Base-by-base conservation (phyloP, 92 coral and sea anemone genomes). In the Ricordea florida region DNA sequence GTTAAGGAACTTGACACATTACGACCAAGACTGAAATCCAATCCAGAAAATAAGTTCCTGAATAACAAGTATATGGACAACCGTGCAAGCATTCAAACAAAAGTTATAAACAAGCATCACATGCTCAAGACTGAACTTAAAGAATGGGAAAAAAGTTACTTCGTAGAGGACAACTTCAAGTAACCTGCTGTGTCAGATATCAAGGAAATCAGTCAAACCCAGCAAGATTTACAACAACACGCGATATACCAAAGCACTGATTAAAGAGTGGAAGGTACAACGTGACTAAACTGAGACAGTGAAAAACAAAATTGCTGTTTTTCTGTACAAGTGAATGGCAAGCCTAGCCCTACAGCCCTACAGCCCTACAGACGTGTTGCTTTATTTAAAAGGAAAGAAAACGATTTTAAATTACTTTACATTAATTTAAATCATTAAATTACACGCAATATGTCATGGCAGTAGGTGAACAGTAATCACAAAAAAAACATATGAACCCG, bases 121-220 rank as follows among this genome's bases (percentile, higher is more conserved):
- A 66, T 40, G 28, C 42, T 59, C 0, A 68, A 70, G 26, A 41
- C 37, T 20, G 64, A 59, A 36, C 70, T 79, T 14, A 60, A 34
- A 18, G 69, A 66, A 59, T 78, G 93, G 93, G 93, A 84, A 27
- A 78, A 83, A 60, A 46, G 78, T 31, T 88, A 71, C 74, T 66
- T 83, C 20, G 13, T 83, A 1, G 21, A 72, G 5, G 41, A 88
- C 28, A 78, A 78, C 55, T 60, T 80, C 20, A 50, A 26, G 37
- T 34, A 61, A 65, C 86, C 93, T 13, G 50, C 89, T 29, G 51
- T 41, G 17, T 79, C 79, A 29, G 40, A 38, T 27, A 83, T 88
- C 86, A 84, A 73, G 51, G 30, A n/a, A 63, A 28, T 83, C 83
- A 40, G 37, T 44, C 15, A 66, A 36, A 21, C 86, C 86, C 16